Evolutionary conservation across 2,797 vertebrate genomes (phyloP).

Genomic region (Neoniphon sammara): DNA sequence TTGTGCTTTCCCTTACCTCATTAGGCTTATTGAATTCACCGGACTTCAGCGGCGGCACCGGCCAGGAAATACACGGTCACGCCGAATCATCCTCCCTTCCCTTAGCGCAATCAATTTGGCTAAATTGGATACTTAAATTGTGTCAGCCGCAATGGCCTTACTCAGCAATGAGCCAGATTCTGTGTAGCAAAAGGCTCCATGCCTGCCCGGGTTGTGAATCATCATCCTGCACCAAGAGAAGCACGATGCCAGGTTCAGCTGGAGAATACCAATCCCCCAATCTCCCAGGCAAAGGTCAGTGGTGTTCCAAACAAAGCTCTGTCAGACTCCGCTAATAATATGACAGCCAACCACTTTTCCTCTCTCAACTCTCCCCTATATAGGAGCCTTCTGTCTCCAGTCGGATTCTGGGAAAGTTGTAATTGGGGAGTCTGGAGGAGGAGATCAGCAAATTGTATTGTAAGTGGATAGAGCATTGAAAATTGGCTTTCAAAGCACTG

Average conservation of each 20-base stretch:
- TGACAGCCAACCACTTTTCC: slow-evolving; percentile 13
- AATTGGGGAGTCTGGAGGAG: not conserved
- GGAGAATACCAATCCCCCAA: slow-evolving; percentile 49
- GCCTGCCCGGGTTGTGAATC: slow-evolving; percentile 35
- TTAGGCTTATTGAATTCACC: slow-evolving; percentile 27
- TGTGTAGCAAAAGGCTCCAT: slow-evolving; percentile 12
- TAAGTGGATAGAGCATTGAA: not conserved
- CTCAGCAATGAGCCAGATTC: not conserved
- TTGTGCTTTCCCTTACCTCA: slow-evolving; percentile 20
- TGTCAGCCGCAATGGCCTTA: slow-evolving; percentile 1
- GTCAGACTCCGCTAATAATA: slow-evolving; percentile 28
- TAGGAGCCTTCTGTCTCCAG: slow-evolving; percentile 3
- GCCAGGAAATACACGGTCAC: slow-evolving; percentile 23
- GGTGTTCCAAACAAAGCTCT: slow-evolving; percentile 29
- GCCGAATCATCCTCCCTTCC: slow-evolving; percentile 15
- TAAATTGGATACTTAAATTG: slow-evolving; percentile 43
- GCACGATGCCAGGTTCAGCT: slow-evolving; percentile 37
- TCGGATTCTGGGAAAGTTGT: not conserved
- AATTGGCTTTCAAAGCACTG: no score
- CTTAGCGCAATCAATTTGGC: slow-evolving; percentile 20
- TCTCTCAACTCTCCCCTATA: slow-evolving; percentile 10
- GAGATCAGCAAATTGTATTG: not conserved
- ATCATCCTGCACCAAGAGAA: slow-evolving; percentile 29
- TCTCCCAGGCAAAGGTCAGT: slow-evolving; percentile 59
- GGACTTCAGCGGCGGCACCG: slow-evolving; percentile 25